These are phyloP conservation scores for Linnaemya tessellans DNA, from an alignment of 2,888 invertebrate species.

Conservation along the genomic window DNA sequence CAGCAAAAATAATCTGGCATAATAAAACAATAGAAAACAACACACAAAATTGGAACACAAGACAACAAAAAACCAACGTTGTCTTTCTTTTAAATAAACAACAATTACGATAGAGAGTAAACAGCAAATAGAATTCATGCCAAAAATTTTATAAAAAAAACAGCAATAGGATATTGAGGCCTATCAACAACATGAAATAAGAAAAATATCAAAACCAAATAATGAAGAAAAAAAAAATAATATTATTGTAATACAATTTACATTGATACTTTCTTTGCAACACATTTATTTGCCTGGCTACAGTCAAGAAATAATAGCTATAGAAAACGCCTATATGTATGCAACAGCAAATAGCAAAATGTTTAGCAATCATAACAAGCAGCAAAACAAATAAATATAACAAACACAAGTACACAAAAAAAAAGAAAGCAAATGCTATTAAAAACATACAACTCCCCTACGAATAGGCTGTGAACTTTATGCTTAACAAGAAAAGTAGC, in stretches of 20 bases:
- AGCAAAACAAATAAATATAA: not conserved
- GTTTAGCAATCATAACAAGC: slow-evolving; percentile 10
- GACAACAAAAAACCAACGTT: not conserved
- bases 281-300: slow-evolving; percentile 2
- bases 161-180: slow-evolving; percentile 8
- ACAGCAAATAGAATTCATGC: not conserved
- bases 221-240: slow-evolving; percentile 1
- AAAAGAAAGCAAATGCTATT: slow-evolving; percentile 5
- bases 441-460: slow-evolving; percentile 22
- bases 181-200: not conserved
- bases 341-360: slow-evolving; percentile 4
- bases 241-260: slow-evolving; percentile 29
- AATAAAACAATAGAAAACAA: not conserved
- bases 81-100: not conserved
- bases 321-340: not conserved
- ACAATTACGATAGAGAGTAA: not conserved
- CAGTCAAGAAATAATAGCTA: not conserved
- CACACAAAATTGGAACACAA: not conserved
- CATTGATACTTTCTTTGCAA: slow-evolving; percentile 28
- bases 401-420: slow-evolving; percentile 6
- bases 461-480: slow-evolving; percentile 44
- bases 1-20: not conserved
- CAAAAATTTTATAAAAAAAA: not conserved
- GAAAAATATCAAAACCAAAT: not conserved
- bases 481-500: slow-evolving; percentile 8